Evolutionary conservation across 2,888 invertebrate species (phyloP).

Genomic region (Amblyteles armatorius): DNA sequence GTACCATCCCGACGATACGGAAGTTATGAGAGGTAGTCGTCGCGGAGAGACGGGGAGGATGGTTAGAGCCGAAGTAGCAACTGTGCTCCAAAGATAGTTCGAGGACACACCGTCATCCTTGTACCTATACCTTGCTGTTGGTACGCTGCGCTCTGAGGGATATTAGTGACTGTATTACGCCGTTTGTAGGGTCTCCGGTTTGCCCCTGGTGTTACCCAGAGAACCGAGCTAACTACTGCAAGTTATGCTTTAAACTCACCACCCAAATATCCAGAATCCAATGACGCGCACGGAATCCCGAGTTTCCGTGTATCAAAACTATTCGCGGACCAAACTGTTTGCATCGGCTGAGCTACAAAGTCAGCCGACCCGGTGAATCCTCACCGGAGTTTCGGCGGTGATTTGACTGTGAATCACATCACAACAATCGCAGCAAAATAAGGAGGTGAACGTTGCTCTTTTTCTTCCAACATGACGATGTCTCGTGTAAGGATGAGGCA

Average conservation of each 20-base stretch:
- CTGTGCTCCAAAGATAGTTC: constrained; percentile 18
- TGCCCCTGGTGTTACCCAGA: constrained; percentile 53
- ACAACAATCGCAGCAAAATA: not conserved
- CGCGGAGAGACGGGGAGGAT: constrained; percentile 23
- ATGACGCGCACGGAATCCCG: not conserved
- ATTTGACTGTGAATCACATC: not conserved
- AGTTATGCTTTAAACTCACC: constrained; percentile 8
- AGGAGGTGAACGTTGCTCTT: too few species aligned
- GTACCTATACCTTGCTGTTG: constrained; percentile 46
- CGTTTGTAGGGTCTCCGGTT: constrained; percentile 69
- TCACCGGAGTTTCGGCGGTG: not conserved
- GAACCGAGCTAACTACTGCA: constrained; percentile 34
- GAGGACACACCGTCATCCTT: constrained; percentile 24
- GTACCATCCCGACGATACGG: constrained; percentile 68
- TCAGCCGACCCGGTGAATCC: not conserved
- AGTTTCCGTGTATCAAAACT: not conserved
- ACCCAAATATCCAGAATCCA: constrained; percentile 7
- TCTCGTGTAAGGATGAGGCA: not conserved
- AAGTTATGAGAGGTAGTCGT: constrained; percentile 77
- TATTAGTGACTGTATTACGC: constrained; percentile 74
- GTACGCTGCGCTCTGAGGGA: constrained; percentile 55
- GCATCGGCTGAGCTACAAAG: not conserved
- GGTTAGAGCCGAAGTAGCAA: constrained; percentile 27
- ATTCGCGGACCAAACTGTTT: constrained; percentile 2
- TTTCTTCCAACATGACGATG: not conserved